Base-by-base conservation (phyloP, 1,140 invertebrate species). In the Drosophila cardini region DNA sequence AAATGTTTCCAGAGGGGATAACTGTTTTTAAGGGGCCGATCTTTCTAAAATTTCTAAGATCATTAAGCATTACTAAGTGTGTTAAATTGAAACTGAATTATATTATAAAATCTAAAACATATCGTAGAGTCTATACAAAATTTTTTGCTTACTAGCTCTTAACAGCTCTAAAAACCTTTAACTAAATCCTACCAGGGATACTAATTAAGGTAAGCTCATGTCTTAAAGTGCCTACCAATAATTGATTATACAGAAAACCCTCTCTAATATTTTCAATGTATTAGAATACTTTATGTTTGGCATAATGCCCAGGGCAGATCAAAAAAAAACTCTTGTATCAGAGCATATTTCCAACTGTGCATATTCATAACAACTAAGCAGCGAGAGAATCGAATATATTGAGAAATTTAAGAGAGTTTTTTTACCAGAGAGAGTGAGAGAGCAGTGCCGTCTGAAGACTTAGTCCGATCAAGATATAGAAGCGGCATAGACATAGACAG, bases 401-500 rank as follows among this genome's bases (percentile, higher is more conserved):
- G 53, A 73, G 64, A 63, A 72, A 62, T 48, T 73, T 46, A 68
- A 71, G 67, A 87, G 72, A 30, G 65, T 57, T 42, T 43, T 43
- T 36, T 10, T 43, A 36, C 15, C 32, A 5, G 36, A 26, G 61
- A 13, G 36, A 43, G 50, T 32, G 13, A 38, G 11, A 42, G 36
- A 38, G 46, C 18, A 43, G 9, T 36, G 58, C 26, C 10, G 8
- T 38, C n/a, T 11, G 13, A 21, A 38, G 34, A 21, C 43, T 87
- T 72, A 87, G 83, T 89, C 65, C 55, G 40, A 61, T 38, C 36
- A 77, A 83, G 84, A 58, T 83, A 75, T 45, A 73, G 73, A 0
- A 57, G 30, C 50, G 26, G 69, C 30, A 46, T 32, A 77, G 69
- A 63, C 80, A 60, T 56, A 40, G 45, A 13, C 26, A 1, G 13